Conservation (phyloP, 2,113 vertebrate genomes). For the Anoura caudifer region DNA sequence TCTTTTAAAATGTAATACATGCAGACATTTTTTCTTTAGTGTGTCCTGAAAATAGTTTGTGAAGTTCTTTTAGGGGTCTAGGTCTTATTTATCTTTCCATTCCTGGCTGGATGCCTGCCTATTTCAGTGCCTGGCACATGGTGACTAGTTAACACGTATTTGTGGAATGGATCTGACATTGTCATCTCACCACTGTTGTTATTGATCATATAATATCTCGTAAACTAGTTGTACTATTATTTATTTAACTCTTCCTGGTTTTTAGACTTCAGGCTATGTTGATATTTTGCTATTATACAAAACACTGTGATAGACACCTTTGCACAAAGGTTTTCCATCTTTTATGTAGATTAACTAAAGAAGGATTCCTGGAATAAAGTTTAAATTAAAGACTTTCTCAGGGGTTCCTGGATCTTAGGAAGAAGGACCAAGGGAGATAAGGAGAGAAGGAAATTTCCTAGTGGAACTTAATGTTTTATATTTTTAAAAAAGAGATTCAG, state of each 20-base stretch:
- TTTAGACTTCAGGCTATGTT: neutral
- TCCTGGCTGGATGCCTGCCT: neutral
- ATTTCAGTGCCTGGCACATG: neutral
- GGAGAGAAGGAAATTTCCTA: neutral
- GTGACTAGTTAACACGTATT: neutral
- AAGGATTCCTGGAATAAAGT: neutral
- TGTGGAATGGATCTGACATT: neutral
- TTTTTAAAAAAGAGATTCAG: neutral
- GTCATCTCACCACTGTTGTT: neutral
- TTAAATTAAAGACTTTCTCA: neutral
- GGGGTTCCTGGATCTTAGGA: neutral
- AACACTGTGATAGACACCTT: neutral
- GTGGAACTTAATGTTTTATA: neutral
- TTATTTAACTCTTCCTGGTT: neutral
- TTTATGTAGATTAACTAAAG: neutral
- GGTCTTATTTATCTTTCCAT: neutral
- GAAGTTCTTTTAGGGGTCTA: neutral
- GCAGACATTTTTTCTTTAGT: neutral
- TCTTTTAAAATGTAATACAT: neutral
- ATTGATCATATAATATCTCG: neutral
- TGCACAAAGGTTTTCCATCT: neutral
- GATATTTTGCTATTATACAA: neutral
- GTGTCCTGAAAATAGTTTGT: neutral
- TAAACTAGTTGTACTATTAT: neutral
- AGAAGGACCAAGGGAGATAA: neutral